phyloP scores from a whole-genome alignment of 2,888 invertebrate genomes.

The Pristionchus arcanus region DNA sequence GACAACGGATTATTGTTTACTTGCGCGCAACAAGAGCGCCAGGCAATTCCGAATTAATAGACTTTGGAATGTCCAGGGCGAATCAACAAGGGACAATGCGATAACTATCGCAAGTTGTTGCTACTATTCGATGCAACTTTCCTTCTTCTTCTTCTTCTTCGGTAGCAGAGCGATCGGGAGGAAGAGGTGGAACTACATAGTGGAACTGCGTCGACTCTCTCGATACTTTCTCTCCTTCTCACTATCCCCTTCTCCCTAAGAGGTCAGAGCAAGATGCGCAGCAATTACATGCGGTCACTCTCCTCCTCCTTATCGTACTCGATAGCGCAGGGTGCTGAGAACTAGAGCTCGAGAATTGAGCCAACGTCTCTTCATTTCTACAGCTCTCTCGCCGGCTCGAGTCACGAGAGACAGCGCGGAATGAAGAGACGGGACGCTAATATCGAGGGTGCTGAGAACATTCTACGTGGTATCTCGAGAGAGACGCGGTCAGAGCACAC shows the following conservation, averaged over 20 bases:
- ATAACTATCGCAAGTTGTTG: slow-evolving; percentile 4
- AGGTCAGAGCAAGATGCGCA: not conserved
- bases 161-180: not conserved
- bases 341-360: too few relatives aligned
- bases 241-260: not conserved
- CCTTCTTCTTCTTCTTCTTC: too few relatives aligned
- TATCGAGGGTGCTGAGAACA: not conserved
- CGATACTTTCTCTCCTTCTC: not conserved
- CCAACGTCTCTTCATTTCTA: too few relatives aligned
- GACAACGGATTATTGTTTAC: too few relatives aligned
- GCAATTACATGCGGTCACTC: slow-evolving; percentile 17
- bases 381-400: too few relatives aligned
- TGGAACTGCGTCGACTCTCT: slow-evolving; percentile 29
- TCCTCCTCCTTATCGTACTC: not conserved
- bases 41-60: too few relatives aligned
- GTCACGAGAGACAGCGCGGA: too few relatives aligned
- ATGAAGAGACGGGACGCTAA: too few relatives aligned
- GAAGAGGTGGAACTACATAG: not conserved
- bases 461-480: not conserved
- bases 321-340: not conserved
- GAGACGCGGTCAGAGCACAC: too few relatives aligned
- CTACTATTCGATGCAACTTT: not conserved
- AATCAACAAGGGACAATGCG: not conserved
- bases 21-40: too few relatives aligned
- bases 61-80: not conserved